phyloP scores from a whole-genome alignment of 1,140 invertebrate species.

The Tetramorium parvispinum region DNA sequence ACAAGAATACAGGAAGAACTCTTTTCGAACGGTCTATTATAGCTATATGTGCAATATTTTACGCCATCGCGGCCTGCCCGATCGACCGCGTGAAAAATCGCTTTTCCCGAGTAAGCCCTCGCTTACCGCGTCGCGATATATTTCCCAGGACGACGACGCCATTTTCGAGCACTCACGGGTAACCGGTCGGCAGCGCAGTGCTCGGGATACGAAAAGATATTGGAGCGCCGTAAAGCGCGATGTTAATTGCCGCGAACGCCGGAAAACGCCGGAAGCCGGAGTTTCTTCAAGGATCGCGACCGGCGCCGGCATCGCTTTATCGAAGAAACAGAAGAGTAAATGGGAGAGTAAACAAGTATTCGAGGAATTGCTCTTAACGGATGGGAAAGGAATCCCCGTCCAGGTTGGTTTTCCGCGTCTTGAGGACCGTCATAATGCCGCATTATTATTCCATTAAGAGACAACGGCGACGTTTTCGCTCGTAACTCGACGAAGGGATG shows the following conservation, averaged over 20 bases:
- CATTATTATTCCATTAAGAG: slow-evolving; percentile 62
- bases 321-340: slow-evolving; percentile 54
- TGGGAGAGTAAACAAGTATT: slow-evolving; percentile 58
- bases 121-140: slow-evolving; percentile 53
- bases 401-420: slow-evolving; percentile 20
- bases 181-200: slow-evolving; percentile 10
- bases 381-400: not conserved
- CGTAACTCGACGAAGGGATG: slow-evolving; percentile 37
- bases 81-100: slow-evolving; percentile 61
- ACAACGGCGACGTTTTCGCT: slow-evolving; percentile 22
- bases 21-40: slow-evolving; percentile 49
- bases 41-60: slow-evolving; percentile 51
- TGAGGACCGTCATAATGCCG: slow-evolving; percentile 25
- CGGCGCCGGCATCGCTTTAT: slow-evolving; percentile 44
- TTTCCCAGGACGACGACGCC: slow-evolving; percentile 56
- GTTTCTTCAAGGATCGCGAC: slow-evolving; percentile 32
- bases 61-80: slow-evolving; percentile 28
- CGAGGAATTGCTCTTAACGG: slow-evolving; percentile 39
- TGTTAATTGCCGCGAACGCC: slow-evolving; percentile 53
- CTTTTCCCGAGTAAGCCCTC: slow-evolving; percentile 53
- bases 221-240: slow-evolving; percentile 49
- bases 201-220: slow-evolving; percentile 44
- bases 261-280: slow-evolving; percentile 38
- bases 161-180: slow-evolving; percentile 57
- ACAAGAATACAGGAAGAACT: not conserved